Conservation (phyloP, 2,797 vertebrate genomes). For the Prunella strophiata region DNA sequence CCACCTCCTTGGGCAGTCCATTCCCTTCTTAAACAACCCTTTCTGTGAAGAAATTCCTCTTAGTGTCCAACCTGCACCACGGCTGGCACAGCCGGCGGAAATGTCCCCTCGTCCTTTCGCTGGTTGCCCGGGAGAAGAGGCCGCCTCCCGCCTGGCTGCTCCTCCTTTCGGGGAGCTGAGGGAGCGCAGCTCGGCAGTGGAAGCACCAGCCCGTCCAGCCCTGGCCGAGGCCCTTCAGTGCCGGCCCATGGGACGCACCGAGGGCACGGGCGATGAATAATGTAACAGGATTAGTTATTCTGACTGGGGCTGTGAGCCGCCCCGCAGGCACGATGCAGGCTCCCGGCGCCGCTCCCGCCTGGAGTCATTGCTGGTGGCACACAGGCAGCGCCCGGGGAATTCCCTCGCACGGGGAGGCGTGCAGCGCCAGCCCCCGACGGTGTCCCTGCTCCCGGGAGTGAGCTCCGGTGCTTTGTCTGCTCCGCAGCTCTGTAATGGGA, state of each 20-base stretch:
- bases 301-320: fast-evolving
- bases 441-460: background rate
- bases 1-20: background rate
- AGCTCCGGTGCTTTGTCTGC: background rate
- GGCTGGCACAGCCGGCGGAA: background rate
- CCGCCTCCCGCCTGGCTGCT: background rate
- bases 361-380: fast-evolving
- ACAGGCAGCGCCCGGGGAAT: background rate
- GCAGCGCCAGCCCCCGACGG: fast-evolving
- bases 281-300: background rate
- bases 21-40: background rate
- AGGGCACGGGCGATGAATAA: background rate
- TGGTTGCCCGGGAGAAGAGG: background rate
- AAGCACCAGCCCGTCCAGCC: background rate
- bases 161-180: fast-evolving
- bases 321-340: fast-evolving
- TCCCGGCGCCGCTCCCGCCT: background rate
- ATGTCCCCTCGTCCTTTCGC: background rate
- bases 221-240: fast-evolving
- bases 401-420: background rate
- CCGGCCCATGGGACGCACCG: fast-evolving
- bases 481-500: background rate
- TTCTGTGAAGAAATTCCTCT: background rate
- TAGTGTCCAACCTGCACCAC: background rate
- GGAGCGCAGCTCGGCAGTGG: fast-evolving